Conservation (phyloP, 2,888 invertebrate species). For the Dorcus hopei region DNA sequence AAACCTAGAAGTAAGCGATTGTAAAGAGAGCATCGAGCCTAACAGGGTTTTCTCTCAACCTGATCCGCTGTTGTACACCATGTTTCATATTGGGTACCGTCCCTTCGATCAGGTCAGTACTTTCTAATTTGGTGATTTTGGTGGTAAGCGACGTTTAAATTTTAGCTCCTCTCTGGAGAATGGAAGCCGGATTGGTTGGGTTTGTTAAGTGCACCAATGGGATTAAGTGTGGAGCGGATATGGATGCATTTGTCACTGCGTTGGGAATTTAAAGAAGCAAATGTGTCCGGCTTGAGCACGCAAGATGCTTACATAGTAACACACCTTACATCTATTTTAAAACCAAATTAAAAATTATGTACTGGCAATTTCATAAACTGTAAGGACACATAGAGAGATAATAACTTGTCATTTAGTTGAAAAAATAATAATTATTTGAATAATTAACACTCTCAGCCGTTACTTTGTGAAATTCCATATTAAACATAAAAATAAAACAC, state of each 20-base stretch:
- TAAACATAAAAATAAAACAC: too few relatives aligned
- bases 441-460: too few relatives aligned
- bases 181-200: conserved; percentile 53
- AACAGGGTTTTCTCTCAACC: conserved; percentile 39
- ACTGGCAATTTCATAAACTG: too few relatives aligned
- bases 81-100: conserved; percentile 75
- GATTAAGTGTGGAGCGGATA: conserved; percentile 49
- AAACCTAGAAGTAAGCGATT: conserved; percentile 53
- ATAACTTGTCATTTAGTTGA: too few relatives aligned
- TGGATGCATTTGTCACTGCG: conserved; percentile 51
- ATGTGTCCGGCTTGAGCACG: conserved; percentile 31
- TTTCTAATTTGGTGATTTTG: neutral
- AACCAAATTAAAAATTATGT: conserved; percentile 15
- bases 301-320: conserved; percentile 42
- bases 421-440: too few relatives aligned
- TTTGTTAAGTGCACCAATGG: conserved; percentile 51
- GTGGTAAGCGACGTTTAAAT: conserved; percentile 14
- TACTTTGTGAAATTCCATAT: too few relatives aligned
- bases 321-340: conserved; percentile 36
- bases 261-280: conserved; percentile 52
- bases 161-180: conserved; percentile 51
- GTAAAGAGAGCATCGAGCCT: conserved; percentile 41
- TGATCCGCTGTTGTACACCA: conserved; percentile 64
- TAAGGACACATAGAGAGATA: too few relatives aligned
- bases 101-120: conserved; percentile 70